Evolutionary conservation across 2,888 invertebrate species (phyloP).

Genomic region (Germaria angustata): DNA sequence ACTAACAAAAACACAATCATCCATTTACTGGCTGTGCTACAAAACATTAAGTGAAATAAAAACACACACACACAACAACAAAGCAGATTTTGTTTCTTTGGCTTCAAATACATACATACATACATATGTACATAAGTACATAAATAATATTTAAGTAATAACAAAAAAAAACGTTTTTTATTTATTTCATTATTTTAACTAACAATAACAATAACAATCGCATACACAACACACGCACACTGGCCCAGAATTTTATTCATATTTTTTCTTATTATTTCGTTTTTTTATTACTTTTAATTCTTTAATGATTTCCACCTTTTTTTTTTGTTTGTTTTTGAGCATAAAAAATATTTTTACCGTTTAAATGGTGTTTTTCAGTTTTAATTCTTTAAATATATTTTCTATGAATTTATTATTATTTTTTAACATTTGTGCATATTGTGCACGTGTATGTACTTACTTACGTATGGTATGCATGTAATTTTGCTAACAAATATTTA

Average conservation of each 20-base stretch:
- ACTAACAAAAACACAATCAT: neutral
- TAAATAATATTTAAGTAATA: slow-evolving; percentile 9
- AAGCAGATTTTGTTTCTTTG: slow-evolving; percentile 9
- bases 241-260: neutral
- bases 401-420: too few species aligned
- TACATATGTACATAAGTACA: too few species aligned
- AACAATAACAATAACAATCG: neutral
- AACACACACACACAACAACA: neutral
- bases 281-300: slow-evolving; percentile 31
- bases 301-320: slow-evolving; percentile 27
- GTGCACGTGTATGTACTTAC: too few species aligned
- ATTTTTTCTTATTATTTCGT: neutral
- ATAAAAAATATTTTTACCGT: slow-evolving; percentile 73
- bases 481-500: too few species aligned
- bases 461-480: too few species aligned
- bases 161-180: neutral
- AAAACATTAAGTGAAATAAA: neutral
- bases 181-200: slow-evolving; percentile 3
- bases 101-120: slow-evolving; percentile 3
- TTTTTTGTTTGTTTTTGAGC: slow-evolving; percentile 37
- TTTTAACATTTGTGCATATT: too few species aligned
- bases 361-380: slow-evolving; percentile 60
- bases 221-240: neutral
- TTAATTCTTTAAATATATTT: neutral
- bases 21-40: slow-evolving; percentile 14